Evolutionary conservation across 2,113 vertebrate genomes (phyloP).

Genomic region (Kryptolebias marmoratus): DNA sequence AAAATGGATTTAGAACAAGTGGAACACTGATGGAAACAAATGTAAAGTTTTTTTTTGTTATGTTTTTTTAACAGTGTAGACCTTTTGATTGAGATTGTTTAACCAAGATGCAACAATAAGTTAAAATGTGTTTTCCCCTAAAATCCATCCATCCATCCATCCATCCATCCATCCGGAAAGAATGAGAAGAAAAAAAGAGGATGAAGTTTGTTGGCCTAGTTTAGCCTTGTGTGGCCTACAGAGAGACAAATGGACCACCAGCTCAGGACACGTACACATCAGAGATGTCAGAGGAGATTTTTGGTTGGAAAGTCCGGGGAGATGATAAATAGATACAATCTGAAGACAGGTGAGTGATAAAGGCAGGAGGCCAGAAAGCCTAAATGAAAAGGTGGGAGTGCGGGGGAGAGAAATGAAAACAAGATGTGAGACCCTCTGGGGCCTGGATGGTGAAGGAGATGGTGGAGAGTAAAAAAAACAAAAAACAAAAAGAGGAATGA

Average conservation of each 20-base stretch:
- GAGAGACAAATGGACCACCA: slow-evolving; percentile 17
- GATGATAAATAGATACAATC: slow-evolving; percentile 26
- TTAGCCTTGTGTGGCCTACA: slow-evolving; percentile 9
- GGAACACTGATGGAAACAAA: too few relatives aligned
- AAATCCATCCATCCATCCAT: not conserved
- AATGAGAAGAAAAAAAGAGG: not conserved
- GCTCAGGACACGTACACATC: slow-evolving; percentile 31
- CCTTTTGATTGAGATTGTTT: too few relatives aligned
- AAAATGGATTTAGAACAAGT: too few relatives aligned
- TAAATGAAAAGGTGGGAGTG: slow-evolving; percentile 42
- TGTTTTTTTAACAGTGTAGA: too few relatives aligned
- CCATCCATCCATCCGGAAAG: not conserved
- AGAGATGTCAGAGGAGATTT: slow-evolving; percentile 24
- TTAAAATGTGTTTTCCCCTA: too few relatives aligned
- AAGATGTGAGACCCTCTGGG: slow-evolving; percentile 40
- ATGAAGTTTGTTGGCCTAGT: slow-evolving; percentile 8
- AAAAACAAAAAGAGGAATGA: slow-evolving; percentile 24
- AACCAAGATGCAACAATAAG: too few relatives aligned
- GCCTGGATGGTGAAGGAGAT: slow-evolving; percentile 30
- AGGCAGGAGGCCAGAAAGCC: slow-evolving; percentile 30
- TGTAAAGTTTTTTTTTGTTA: too few relatives aligned
- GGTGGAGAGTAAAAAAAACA: slow-evolving; percentile 7
- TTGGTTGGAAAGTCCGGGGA: slow-evolving; percentile 21
- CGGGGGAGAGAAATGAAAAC: slow-evolving; percentile 36
- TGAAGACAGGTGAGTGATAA: slow-evolving; percentile 30